phyloP scores from a whole-genome alignment of 2,113 vertebrate genomes.

The Eclectus roratus region DNA sequence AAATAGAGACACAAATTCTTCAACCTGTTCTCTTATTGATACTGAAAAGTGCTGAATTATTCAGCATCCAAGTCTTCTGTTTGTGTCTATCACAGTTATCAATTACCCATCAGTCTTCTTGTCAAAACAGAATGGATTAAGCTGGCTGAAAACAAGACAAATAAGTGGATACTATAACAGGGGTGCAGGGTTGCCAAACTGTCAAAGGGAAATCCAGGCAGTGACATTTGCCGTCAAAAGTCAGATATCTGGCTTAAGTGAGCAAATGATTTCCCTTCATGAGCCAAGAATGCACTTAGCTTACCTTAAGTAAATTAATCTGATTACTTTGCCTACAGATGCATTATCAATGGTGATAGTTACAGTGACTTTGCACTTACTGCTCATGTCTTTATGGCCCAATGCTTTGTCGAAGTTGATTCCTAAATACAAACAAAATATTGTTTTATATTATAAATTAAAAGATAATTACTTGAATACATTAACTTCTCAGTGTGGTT shows the following conservation, averaged over 20 bases:
- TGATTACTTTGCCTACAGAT: constrained; percentile 85
- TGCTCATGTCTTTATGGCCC: constrained; percentile 67
- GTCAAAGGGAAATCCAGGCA: constrained; percentile 84
- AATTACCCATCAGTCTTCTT: constrained; percentile 88
- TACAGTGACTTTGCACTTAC: constrained; percentile 72
- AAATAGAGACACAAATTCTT: constrained; percentile 86
- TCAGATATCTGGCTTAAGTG: constrained; percentile 90
- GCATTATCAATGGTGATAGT: constrained; percentile 79
- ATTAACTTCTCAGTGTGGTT: background rate
- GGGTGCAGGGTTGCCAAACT: constrained; percentile 83
- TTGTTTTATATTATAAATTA: background rate
- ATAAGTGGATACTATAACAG: constrained; percentile 84
- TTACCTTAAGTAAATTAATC: constrained; percentile 90
- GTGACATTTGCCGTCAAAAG: constrained; percentile 89
- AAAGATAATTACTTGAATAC: background rate
- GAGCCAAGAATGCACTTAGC: constrained; percentile 98
- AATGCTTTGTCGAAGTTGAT: constrained; percentile 46
- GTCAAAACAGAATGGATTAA: constrained; percentile 89
- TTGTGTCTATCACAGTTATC: constrained; percentile 90
- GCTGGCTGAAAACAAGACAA: constrained; percentile 85
- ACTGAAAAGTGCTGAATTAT: constrained; percentile 87
- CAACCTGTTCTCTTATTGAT: constrained; percentile 86
- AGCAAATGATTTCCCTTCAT: constrained; percentile 79
- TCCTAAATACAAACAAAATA: background rate
- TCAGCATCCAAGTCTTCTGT: constrained; percentile 86